Evolutionary conservation across 2,888 invertebrate species (phyloP).

Genomic region (Ametastegia equiseti): DNA sequence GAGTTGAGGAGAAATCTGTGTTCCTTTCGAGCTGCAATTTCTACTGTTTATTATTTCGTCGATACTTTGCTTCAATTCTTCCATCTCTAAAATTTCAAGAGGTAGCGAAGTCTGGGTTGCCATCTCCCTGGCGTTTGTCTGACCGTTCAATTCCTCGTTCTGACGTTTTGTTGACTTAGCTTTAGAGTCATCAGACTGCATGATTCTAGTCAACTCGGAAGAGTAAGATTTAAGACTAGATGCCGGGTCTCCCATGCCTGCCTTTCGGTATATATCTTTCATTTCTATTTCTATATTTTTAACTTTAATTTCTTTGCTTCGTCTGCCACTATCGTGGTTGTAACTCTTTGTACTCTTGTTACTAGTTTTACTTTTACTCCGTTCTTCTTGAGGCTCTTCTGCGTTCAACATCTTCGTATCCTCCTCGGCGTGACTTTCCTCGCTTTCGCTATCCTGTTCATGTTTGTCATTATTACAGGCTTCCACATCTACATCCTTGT

Average conservation of each 20-base stretch:
- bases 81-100: conserved; percentile 73
- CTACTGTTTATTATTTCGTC: conserved; percentile 72
- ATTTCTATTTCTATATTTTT: conserved; percentile 62
- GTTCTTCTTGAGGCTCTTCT: conserved; percentile 61
- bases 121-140: conserved; percentile 67
- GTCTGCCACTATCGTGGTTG: conserved; percentile 59
- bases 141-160: conserved; percentile 57
- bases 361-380: conserved; percentile 67
- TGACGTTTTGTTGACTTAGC: conserved; percentile 30
- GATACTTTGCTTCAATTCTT: conserved; percentile 72
- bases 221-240: conserved; percentile 69
- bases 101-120: conserved; percentile 73
- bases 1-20: conserved; percentile 70
- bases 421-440: conserved; percentile 70
- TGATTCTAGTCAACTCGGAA: conserved; percentile 66
- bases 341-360: conserved; percentile 63
- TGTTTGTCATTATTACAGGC: conserved; percentile 63
- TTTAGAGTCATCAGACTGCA: conserved; percentile 61
- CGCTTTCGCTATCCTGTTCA: conserved; percentile 66
- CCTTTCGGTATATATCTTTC: conserved; percentile 64
- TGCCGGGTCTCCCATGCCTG: conserved; percentile 66
- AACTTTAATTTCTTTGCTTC: conserved; percentile 62
- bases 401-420: conserved; percentile 66
- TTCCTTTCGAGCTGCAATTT: conserved; percentile 70
- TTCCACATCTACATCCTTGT: conserved; percentile 64